Percentiles rank a stretch among this genome's conserved stretches.
These are phyloP conservation scores for Drosophila anomelani DNA, from an alignment of 2,888 invertebrate genomes.

Conservation along the genomic window DNA sequence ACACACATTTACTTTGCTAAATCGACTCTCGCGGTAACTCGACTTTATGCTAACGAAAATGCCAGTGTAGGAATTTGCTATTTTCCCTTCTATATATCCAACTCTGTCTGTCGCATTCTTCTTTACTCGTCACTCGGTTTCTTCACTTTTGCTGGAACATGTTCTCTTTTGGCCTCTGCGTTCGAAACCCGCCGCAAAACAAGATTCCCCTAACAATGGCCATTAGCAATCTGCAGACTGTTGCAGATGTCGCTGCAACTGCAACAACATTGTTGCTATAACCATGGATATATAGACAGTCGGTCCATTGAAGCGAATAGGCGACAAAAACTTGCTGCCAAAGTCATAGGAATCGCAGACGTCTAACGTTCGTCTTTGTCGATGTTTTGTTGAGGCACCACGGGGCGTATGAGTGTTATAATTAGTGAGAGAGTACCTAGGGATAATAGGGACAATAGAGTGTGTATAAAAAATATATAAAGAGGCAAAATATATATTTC, in stretches of 20 bases:
- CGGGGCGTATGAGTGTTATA: constrained; percentile 61
- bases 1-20: background rate
- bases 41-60: too few relatives aligned
- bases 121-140: constrained; percentile 3
- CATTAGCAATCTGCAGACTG: constrained; percentile 61
- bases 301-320: constrained; percentile 27
- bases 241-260: constrained; percentile 51
- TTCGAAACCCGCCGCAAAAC: constrained; percentile 51
- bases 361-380: constrained; percentile 52
- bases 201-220: constrained; percentile 70
- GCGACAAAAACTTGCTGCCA: constrained; percentile 43
- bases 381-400: constrained; percentile 44
- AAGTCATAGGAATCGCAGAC: constrained; percentile 55
- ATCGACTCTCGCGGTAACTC: background rate
- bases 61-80: constrained; percentile 17
- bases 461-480: background rate
- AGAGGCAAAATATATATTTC: background rate
- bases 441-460: background rate
- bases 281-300: constrained; percentile 17
- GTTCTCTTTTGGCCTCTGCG: constrained; percentile 16
- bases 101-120: constrained; percentile 4
- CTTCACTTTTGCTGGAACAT: constrained; percentile 35
- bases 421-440: constrained; percentile 41
- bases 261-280: constrained; percentile 30
- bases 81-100: constrained; percentile 1